Evolutionary conservation across 2,888 invertebrate species (phyloP).

Genomic region (Lacanobia oleracea): DNA sequence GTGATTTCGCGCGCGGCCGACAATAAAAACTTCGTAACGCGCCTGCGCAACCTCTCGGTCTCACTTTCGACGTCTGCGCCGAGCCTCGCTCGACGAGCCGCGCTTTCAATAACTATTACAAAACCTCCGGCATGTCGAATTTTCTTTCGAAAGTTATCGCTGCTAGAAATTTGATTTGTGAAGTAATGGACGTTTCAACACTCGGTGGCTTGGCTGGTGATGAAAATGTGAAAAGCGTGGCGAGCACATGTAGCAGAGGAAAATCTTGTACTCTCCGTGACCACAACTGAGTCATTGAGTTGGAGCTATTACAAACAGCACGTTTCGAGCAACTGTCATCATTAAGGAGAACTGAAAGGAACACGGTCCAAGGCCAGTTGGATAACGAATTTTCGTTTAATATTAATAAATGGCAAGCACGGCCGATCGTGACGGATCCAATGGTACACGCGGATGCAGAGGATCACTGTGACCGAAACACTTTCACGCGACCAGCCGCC

Average conservation of each 20-base stretch:
- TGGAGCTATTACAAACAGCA: constrained; percentile 83
- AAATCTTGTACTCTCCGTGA: constrained; percentile 78
- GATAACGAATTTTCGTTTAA: constrained; percentile 90
- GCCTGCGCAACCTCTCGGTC: constrained; percentile 89
- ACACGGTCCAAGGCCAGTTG: constrained; percentile 87
- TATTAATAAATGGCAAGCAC: constrained; percentile 88
- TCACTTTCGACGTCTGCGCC: constrained; percentile 88
- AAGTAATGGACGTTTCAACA: constrained; percentile 69
- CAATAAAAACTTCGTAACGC: constrained; percentile 90
- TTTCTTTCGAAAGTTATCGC: constrained; percentile 85
- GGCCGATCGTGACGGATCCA: constrained; percentile 85
- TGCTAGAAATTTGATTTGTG: constrained; percentile 73
- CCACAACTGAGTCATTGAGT: constrained; percentile 75
- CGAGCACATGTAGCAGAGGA: constrained; percentile 55
- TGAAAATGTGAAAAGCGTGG: constrained; percentile 58
- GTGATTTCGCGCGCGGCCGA: constrained; percentile 90
- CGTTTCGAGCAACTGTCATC: constrained; percentile 88
- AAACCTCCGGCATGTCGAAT: constrained; percentile 87
- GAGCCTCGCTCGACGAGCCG: constrained; percentile 80
- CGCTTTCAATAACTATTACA: constrained; percentile 88
- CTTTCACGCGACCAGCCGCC: constrained; percentile 80
- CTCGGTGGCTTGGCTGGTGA: constrained; percentile 54
- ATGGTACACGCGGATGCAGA: constrained; percentile 83
- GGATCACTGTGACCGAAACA: constrained; percentile 75
- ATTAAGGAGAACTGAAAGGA: constrained; percentile 89